These are phyloP conservation scores for Festucalex cinctus DNA, from an alignment of 2,113 vertebrate species.

Conservation along the genomic window DNA sequence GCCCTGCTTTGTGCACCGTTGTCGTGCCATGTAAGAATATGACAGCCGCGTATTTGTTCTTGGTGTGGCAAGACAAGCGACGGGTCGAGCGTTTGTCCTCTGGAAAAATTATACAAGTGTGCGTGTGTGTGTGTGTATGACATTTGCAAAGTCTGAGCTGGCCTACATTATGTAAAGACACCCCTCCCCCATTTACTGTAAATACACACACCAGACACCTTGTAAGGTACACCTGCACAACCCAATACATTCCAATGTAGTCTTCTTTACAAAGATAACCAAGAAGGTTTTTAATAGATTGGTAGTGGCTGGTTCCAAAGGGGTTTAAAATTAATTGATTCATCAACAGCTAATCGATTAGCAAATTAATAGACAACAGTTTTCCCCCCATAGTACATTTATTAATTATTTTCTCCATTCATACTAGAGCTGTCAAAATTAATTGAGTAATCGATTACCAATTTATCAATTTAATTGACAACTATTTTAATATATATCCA, in stretches of 20 bases:
- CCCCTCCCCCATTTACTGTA: conserved; percentile 1
- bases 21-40: conserved; percentile 49
- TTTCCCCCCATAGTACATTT: no score
- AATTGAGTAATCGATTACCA: no score
- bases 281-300: background rate
- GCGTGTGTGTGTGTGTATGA: conserved; percentile 17
- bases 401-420: no score
- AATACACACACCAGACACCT: background rate
- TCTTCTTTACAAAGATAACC: background rate
- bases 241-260: background rate
- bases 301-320: no score
- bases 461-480: no score
- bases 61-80: conserved; percentile 55
- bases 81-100: conserved; percentile 35
- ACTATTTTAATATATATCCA: no score
- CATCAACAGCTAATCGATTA: no score
- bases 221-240: background rate
- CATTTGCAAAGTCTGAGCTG: conserved; percentile 37
- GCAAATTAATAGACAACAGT: no score
- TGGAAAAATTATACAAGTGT: conserved; percentile 48
- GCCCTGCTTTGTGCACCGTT: conserved; percentile 28
- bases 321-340: no score
- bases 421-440: no score
- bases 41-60: conserved; percentile 55
- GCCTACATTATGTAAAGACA: conserved; percentile 21